A percentile compares a stretch with the other conserved stretches of the same genome.
These are phyloP conservation scores for Steinernema carpocapsae DNA, from an alignment of 2,888 invertebrate species.

Conservation along the genomic window DNA sequence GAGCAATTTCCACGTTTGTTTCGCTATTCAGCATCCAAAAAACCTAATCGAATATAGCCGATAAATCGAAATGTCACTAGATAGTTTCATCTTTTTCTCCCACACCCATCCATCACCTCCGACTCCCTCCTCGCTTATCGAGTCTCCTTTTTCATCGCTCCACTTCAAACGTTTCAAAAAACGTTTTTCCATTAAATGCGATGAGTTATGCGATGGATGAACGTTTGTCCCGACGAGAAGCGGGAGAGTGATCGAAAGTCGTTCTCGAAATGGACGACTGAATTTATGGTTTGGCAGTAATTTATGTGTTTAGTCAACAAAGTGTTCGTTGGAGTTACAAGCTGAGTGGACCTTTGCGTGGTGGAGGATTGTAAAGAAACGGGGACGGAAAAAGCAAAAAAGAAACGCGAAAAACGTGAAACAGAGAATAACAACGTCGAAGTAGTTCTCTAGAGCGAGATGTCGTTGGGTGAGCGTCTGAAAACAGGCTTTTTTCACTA, in stretches of 20 bases:
- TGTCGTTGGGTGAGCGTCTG: too few species aligned
- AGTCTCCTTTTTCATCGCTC: not conserved
- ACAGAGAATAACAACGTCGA: too few species aligned
- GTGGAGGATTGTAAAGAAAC: not conserved
- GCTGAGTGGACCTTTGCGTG: too few species aligned
- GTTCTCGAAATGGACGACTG: not conserved
- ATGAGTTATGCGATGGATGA: not conserved
- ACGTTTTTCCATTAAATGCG: slow-evolving; percentile 14
- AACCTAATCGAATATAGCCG: not conserved
- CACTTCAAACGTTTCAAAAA: not conserved
- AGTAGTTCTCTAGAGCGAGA: too few species aligned
- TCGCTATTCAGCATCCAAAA: not conserved
- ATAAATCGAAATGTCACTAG: not conserved
- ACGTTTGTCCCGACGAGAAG: not conserved
- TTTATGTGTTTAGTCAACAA: not conserved
- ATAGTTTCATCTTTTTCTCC: not conserved
- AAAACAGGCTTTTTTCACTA: too few species aligned
- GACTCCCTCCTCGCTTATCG: too few species aligned
- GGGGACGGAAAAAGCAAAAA: not conserved
- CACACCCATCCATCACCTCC: not conserved
- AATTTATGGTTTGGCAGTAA: not conserved
- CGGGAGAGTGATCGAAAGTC: not conserved
- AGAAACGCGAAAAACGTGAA: not conserved
- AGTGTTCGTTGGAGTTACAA: not conserved
- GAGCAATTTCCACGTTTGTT: too few species aligned